Evolutionary conservation across 2,113 vertebrate genomes (phyloP), one percentile per base, ranked within the genome.

Genomic region (Scalopus aquaticus): DNA sequence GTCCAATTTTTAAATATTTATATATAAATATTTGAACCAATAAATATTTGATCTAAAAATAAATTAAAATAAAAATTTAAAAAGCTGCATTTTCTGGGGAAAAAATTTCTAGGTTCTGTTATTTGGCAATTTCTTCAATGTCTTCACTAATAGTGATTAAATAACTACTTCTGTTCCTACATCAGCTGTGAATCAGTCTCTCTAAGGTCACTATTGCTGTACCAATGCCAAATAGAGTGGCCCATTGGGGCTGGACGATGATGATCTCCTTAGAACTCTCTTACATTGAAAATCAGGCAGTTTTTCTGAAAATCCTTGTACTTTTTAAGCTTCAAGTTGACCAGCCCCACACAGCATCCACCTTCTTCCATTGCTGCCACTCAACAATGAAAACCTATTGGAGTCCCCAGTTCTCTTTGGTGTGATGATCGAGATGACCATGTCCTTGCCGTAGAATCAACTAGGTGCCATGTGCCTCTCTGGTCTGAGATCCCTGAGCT

Each of bases 91-190:
- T 81, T 32, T 3, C 10, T 65, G 35, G 69, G 20, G 69, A 77
- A 89, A 6, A 58, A 86, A 32, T 58, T 6, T 80, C 87, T 81
- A 16, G 30, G 3, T 70, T 76, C 49, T 90, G 39, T 69, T 82
- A 28, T 46, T 46, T 70, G 9, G 26, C 12, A 60, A 30, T 49
- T 74, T 9, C 16, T 28, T 24, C 49, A 86, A 15, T 6, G 3
- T 8, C 54, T 74, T 73, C 37, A 70, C n/a, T 80, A 10, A 39
- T 9, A 26, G 46, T 37, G 16, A 51, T 56, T 81, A 90, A 60
- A 82, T 51, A 60, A 22, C 20, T 30, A 70, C 0, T 12, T 72
- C 13, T 78, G 8, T 3, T 74, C 37, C 46, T 56, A 30, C n/a
- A 35, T 81, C 5, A 46, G 9, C 77, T 60, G 72, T 78, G 58